Evolutionary conservation across 2,797 vertebrate genomes (phyloP).

Genomic region (Smutsia temminckii): DNA sequence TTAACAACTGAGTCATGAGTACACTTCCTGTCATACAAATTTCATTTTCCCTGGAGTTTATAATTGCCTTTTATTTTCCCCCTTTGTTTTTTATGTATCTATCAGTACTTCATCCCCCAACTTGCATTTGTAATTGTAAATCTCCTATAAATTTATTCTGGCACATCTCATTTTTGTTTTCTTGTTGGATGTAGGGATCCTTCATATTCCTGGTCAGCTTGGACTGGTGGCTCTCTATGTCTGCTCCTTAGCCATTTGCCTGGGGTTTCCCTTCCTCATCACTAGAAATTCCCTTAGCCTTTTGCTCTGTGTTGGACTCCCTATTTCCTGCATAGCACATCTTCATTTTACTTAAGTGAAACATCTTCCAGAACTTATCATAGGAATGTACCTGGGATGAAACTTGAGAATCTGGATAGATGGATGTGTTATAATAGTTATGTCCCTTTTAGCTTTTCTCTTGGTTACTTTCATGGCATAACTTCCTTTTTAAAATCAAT

Average conservation of each 20-base stretch:
- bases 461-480: neutral
- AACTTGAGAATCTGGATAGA: neutral
- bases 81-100: neutral
- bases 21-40: neutral
- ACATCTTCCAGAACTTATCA: neutral
- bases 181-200: no score
- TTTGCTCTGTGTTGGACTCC: neutral
- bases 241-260: neutral
- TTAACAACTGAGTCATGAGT: neutral
- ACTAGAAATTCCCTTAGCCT: neutral
- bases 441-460: neutral
- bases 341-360: neutral
- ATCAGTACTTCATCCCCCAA: neutral
- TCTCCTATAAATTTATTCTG: neutral
- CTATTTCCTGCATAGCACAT: neutral
- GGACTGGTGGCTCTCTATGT: neutral
- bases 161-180: neutral
- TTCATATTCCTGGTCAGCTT: fast-evolving
- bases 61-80: neutral
- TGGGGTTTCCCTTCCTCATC: neutral
- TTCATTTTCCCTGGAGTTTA: neutral
- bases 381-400: neutral
- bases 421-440: neutral
- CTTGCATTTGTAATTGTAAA: neutral
- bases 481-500: neutral